Base-by-base conservation (phyloP, 2,888 invertebrate genomes). In the Argynnis bischoffii region DNA sequence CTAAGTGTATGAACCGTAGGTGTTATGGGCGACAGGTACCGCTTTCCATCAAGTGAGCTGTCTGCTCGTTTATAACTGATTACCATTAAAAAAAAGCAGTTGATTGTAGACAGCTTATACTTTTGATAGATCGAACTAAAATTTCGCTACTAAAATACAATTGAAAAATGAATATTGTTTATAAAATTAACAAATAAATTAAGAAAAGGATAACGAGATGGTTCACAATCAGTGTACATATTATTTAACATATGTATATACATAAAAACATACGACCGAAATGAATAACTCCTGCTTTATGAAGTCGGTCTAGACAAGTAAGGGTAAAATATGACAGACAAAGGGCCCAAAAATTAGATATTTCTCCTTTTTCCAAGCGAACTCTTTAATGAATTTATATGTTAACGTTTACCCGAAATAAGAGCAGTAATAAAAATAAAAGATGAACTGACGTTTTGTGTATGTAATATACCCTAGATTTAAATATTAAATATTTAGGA, bases 341-440 rank as follows among this genome's bases (percentile, higher is more conserved):
- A n/a, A 47, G 21, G 13, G 11, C 47, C 16, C 3, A 26, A n/a
- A 47, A 59, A 48, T 13, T 48, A 59, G 26, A 48, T 48, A 16
- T 48, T 59, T n/a, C 48, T 16, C 59, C 16, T 59, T 59, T 59
- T 48, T 48, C 59, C 48, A 47, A 48, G 48, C 48, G 48, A 59
- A 59, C 47, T 59, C 26, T 31, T 59, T 59, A 59, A 59, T 59
- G 59, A 59, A 59, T 48, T 59, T 59, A 59, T 48, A 59, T 48
- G 1, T 41, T n/a, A 16, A 59, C 31, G 59, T 59, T 31, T 31
- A n/a, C 13, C 48, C 31, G 48, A 59, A 59, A 31, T n/a, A 31
- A 48, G 48, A 48, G 11, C 26, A 48, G 47, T 31, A 48, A 48
- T 59, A 59, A 59, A 59, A 31, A 59, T 48, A 59, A 59, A 48